phyloP scores from a whole-genome alignment of 2,888 invertebrate genomes.

The Drosophila fungiperda region DNA sequence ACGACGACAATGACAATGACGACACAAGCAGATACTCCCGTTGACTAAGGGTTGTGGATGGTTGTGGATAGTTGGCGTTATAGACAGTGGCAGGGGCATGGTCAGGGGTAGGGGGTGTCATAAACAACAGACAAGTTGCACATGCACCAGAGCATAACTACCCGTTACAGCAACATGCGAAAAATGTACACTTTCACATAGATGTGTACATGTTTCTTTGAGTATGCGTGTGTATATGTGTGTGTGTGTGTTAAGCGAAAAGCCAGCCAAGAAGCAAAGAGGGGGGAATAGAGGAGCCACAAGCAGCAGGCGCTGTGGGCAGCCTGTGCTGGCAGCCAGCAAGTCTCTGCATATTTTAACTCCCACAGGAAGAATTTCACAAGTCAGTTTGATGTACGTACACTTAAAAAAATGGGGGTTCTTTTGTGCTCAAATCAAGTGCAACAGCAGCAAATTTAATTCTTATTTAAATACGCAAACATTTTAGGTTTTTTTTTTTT shows the following conservation, averaged over 20 bases:
- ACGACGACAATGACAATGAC: constrained; percentile 34
- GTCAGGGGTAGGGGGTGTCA: constrained; percentile 50
- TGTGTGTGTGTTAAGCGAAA: constrained; percentile 49
- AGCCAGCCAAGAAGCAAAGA: constrained; percentile 43
- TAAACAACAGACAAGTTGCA: constrained; percentile 80
- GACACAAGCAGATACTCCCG: constrained; percentile 5
- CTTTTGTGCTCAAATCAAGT: neutral
- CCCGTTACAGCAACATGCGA: constrained; percentile 58
- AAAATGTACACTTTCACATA: constrained; percentile 24
- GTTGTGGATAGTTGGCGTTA: neutral
- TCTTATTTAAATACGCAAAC: neutral
- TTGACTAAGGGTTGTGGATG: neutral
- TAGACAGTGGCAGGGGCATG: neutral
- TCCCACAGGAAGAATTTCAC: constrained; percentile 78
- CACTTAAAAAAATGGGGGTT: neutral
- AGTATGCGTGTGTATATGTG: constrained; percentile 7
- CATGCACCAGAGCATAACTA: constrained; percentile 74
- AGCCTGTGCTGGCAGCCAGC: constrained; percentile 36
- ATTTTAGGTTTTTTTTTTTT: neutral
- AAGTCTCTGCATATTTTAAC: constrained; percentile 74
- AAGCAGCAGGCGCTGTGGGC: constrained; percentile 1
- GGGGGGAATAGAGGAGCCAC: neutral
- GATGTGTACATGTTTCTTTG: neutral
- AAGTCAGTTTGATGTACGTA: constrained; percentile 69
- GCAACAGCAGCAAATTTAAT: neutral